Evolutionary conservation across 2,113 vertebrate species (phyloP).

Genomic region (Cyanistes caeruleus): DNA sequence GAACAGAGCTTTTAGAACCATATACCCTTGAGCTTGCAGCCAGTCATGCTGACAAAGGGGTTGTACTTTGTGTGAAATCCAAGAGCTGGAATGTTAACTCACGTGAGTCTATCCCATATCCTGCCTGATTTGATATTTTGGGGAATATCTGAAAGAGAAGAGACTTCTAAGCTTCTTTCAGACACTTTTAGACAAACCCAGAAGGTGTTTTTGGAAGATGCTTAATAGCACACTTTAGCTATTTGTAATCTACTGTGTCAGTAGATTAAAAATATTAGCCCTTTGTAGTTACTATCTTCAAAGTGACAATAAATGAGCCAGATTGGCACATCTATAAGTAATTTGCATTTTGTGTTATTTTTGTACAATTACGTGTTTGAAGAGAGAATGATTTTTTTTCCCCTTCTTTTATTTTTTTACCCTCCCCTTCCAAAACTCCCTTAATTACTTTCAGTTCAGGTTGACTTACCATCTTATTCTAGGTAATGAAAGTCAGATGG

Average conservation of each 20-base stretch:
- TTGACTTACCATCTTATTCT: slow-evolving; percentile 49
- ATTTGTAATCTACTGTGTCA: not conserved
- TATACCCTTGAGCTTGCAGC: not conserved
- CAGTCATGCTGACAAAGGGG: not conserved
- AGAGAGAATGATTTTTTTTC: not conserved
- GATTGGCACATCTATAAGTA: not conserved
- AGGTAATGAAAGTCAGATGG: slow-evolving; percentile 54
- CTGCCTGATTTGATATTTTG: not conserved
- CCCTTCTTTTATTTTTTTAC: not conserved
- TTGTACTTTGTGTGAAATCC: not conserved
- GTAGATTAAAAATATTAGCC: slow-evolving; percentile 24
- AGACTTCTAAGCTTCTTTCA: not conserved
- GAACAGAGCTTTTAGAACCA: not conserved
- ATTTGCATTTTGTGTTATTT: slow-evolving; percentile 58
- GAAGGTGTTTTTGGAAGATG: slow-evolving; percentile 11
- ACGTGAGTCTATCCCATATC: not conserved
- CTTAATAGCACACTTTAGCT: not conserved
- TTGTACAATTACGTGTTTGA: slow-evolving; percentile 6
- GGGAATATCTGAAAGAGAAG: not conserved
- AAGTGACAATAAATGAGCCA: not conserved
- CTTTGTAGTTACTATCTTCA: slow-evolving; percentile 33
- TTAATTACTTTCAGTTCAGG: slow-evolving; percentile 63
- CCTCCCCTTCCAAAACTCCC: not conserved
- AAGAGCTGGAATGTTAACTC: not conserved
- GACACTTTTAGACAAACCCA: not conserved